Percentiles rank a stretch among this genome's conserved stretches.
phyloP scores from a whole-genome alignment of 2,797 vertebrate genomes.

The Philypnodon macrostomus region DNA sequence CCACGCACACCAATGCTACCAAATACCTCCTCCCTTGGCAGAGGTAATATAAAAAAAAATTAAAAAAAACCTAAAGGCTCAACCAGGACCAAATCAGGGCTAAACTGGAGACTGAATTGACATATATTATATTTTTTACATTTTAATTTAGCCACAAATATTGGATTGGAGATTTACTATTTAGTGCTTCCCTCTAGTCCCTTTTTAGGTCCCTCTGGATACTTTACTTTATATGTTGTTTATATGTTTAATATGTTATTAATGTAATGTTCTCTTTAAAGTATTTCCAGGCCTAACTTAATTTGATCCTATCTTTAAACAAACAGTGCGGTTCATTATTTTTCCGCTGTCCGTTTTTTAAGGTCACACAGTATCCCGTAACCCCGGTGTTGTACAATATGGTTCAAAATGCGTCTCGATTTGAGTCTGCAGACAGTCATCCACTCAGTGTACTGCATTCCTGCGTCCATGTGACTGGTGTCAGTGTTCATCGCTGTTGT shows the following conservation, averaged over 20 bases:
- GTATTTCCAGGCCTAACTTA: slow-evolving; percentile 2
- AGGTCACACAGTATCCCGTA: slow-evolving; percentile 3
- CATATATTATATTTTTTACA: too few relatives aligned
- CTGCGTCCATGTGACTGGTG: slow-evolving; percentile 58
- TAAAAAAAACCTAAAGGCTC: too few relatives aligned
- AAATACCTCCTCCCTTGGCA: too few relatives aligned
- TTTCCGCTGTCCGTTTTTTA: not conserved
- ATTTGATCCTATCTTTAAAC: slow-evolving; percentile 4
- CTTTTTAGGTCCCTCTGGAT: too few relatives aligned
- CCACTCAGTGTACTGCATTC: slow-evolving; percentile 35
- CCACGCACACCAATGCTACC: too few relatives aligned
- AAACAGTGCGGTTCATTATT: not conserved
- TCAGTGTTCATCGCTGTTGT: slow-evolving; percentile 39
- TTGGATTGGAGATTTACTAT: too few relatives aligned
- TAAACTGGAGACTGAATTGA: too few relatives aligned
- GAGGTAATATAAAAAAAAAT: too few relatives aligned
- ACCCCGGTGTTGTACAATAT: not conserved
- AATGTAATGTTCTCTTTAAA: slow-evolving; percentile 6
- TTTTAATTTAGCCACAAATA: too few relatives aligned
- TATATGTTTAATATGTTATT: too few relatives aligned
- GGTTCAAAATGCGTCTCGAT: not conserved
- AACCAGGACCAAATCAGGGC: too few relatives aligned
- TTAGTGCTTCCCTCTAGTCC: not conserved
- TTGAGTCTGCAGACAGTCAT: slow-evolving; percentile 1
- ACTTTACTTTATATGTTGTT: not conserved